These are phyloP conservation scores for Microtus richardsoni DNA, from an alignment of 2,113 vertebrate species.

Conservation along the genomic window DNA sequence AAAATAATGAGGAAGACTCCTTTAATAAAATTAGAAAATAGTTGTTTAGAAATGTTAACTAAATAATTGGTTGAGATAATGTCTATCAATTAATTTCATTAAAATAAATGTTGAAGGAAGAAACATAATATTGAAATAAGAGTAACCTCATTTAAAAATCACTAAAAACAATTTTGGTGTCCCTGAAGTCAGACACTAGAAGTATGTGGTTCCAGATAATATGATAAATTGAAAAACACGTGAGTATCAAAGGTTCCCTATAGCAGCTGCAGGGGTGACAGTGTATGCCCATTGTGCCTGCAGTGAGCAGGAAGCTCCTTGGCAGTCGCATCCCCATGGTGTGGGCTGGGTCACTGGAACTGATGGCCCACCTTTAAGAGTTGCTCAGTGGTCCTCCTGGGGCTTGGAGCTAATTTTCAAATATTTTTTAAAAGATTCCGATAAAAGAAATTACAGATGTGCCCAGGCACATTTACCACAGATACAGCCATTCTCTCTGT, in stretches of 20 bases:
- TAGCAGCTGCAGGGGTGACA: neutral
- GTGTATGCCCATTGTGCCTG: neutral
- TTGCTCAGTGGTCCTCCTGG: neutral
- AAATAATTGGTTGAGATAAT: neutral
- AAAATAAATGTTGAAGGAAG: neutral
- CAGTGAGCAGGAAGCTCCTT: neutral
- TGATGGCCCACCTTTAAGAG: neutral
- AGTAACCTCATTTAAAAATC: neutral
- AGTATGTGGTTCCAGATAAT: neutral
- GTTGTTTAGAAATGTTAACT: neutral
- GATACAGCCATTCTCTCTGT: neutral
- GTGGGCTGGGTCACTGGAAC: neutral
- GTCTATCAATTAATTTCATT: neutral
- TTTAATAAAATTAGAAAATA: neutral
- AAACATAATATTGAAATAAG: constrained; percentile 5
- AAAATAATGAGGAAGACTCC: neutral
- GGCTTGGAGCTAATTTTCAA: neutral
- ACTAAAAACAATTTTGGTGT: neutral
- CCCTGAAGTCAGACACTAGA: neutral
- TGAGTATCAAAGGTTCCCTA: neutral
- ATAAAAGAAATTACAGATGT: neutral
- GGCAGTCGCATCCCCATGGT: neutral
- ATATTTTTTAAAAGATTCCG: neutral
- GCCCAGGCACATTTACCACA: neutral
- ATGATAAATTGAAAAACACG: neutral